phyloP scores from a whole-genome alignment of 2,888 invertebrate species.

The Oxyteleia sp. region DNA sequence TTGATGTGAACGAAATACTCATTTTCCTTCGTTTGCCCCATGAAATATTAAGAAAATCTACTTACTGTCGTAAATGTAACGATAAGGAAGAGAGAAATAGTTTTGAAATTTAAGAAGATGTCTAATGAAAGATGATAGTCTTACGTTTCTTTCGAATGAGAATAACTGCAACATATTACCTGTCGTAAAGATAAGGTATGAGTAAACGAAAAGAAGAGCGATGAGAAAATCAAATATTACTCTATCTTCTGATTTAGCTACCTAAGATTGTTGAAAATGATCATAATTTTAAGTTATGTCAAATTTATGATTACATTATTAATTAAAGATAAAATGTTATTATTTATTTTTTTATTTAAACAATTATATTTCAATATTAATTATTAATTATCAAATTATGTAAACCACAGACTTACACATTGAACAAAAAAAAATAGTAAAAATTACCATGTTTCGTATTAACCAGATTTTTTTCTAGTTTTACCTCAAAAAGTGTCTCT shows the following conservation, averaged over 20 bases:
- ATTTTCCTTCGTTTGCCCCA: neutral
- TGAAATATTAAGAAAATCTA: conserved; percentile 15
- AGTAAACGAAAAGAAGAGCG: conserved; percentile 17
- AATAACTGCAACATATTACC: conserved; percentile 25
- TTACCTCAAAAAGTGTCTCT: too few relatives aligned
- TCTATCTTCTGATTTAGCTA: conserved; percentile 1
- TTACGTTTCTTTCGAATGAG: conserved; percentile 16
- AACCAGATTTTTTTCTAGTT: too few relatives aligned
- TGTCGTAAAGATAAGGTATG: conserved; percentile 14
- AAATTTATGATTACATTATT: too few relatives aligned
- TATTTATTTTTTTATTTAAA: too few relatives aligned
- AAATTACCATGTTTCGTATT: too few relatives aligned
- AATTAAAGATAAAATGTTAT: too few relatives aligned
- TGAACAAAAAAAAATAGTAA: too few relatives aligned
- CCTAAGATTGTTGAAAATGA: neutral
- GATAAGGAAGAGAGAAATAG: conserved; percentile 35
- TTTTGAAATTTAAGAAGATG: conserved; percentile 20
- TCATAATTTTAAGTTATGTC: too few relatives aligned
- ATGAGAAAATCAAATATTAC: conserved; percentile 30
- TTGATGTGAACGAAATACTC: neutral
- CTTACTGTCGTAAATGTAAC: neutral
- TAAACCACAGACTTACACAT: too few relatives aligned
- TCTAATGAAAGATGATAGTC: conserved; percentile 41
- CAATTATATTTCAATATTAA: too few relatives aligned
- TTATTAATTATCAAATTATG: too few relatives aligned